Evolutionary conservation across 2,113 vertebrate genomes (phyloP).

Genomic region (Epinephelus moara): DNA sequence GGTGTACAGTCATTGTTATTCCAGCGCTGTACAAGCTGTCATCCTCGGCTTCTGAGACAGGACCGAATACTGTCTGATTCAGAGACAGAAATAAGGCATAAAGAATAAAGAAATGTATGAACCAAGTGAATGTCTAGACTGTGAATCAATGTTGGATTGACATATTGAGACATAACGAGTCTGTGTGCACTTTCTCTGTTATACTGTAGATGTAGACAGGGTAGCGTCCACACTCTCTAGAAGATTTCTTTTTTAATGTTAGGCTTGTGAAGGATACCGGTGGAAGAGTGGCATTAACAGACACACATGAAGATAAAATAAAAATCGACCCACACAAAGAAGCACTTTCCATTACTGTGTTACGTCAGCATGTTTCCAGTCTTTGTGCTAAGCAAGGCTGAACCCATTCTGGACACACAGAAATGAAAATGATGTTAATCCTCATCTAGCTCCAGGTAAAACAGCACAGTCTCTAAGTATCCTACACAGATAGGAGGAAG

Average conservation of each 20-base stretch:
- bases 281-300: not conserved
- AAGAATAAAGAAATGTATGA: not conserved
- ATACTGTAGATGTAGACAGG: not conserved
- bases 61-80: conserved; percentile 20
- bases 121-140: conserved; percentile 34
- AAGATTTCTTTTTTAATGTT: not conserved
- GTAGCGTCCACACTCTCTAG: not conserved
- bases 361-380: not conserved
- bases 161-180: not conserved
- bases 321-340: conserved; percentile 1
- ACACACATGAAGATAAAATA: not conserved
- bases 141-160: conserved; percentile 8
- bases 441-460: not conserved
- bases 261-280: not conserved
- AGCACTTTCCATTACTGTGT: not conserved
- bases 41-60: not conserved
- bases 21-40: not conserved
- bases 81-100: conserved; percentile 3
- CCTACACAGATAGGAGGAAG: too few species aligned
- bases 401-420: not conserved
- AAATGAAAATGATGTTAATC: not conserved
- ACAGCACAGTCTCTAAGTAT: not conserved
- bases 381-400: not conserved
- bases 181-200: not conserved
- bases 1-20: conserved; percentile 1